Base-by-base conservation (phyloP, 1,140 invertebrate species). In the Caerostris extrusa region DNA sequence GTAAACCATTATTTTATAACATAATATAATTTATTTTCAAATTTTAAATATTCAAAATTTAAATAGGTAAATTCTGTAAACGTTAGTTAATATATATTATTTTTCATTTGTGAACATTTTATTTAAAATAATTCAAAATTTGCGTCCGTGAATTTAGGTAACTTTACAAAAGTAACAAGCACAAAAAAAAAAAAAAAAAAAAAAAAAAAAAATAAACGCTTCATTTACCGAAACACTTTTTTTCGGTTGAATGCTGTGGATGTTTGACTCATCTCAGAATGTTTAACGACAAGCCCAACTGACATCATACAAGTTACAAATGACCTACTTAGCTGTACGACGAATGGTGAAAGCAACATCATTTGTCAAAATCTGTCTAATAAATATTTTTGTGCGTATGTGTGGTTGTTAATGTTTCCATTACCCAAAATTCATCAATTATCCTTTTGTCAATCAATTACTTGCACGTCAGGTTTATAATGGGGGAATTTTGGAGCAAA, bases 361-460 rank as follows among this genome's bases (percentile, higher is more conserved):
- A 77, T 77, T 77, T 77, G 71, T 77, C 71, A 77, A 77, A 77
- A 53, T 77, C 71, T 77, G 71, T 77, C 71, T 77, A 77, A 77
- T 77, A 77, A 77, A 77, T 77, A 77, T 77, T 77, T n/a, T 77
- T 77, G 71, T n/a, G 61, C 61, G 14, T 77, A 12, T 77, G 71
- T 77, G 71, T 77, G 71, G 71, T 77, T 77, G 71, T 77, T 77
- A 77, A 77, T 77, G 71, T 77, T 77, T 77, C 71, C 71, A 77
- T 77, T 77, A 77, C 71, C 71, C 71, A 77, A 77, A 34, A 77
- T 77, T 77, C 71, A 77, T 77, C 71, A 77, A 77, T 77, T 77
- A 77, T 77, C 71, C 53, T 77, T 77, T 77, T 77, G 71, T 77
- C 71, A 77, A 77, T 77, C 71, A 77, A 77, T 77, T 77, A 77